A percentile compares a stretch with the other conserved stretches of the same genome.
phyloP scores from a whole-genome alignment of 2,113 vertebrate species.

The Pelusios castaneus region DNA sequence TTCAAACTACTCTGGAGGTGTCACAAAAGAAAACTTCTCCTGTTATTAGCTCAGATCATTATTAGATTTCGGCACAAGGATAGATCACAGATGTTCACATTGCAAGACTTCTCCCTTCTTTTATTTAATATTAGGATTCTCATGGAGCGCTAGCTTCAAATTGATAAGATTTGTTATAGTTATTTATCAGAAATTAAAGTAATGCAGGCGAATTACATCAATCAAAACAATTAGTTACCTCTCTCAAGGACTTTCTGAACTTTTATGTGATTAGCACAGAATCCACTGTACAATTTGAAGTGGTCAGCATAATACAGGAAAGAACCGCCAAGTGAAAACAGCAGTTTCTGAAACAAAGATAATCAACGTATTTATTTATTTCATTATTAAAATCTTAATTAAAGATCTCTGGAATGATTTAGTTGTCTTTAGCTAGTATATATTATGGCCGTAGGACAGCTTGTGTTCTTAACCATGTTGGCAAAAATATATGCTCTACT shows the following conservation, averaged over 20 bases:
- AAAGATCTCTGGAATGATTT: neutral
- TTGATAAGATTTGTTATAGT: neutral
- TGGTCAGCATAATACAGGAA: slow-evolving; percentile 99
- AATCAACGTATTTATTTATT: slow-evolving; percentile 25
- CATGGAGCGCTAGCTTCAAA: neutral
- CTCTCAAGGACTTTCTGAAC: slow-evolving; percentile 97
- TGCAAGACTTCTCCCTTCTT: neutral
- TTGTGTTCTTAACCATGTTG: neutral
- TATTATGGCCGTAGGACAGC: neutral
- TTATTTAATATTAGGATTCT: neutral
- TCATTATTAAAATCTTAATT: neutral
- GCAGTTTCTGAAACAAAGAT: slow-evolving; percentile 86
- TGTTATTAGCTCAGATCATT: neutral
- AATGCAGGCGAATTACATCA: neutral
- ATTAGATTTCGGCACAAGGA: neutral
- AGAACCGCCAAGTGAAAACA: slow-evolving; percentile 96
- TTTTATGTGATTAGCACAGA: slow-evolving; percentile 98
- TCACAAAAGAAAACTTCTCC: neutral
- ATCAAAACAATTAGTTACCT: slow-evolving; percentile 81
- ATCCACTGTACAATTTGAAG: slow-evolving; percentile 98
- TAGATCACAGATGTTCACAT: neutral
- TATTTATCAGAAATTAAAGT: neutral
- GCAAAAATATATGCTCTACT: neutral
- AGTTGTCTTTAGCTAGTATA: neutral
- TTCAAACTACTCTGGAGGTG: neutral